Conservation (phyloP, 2,888 invertebrate genomes). For the Hipparchia sbordonii region DNA sequence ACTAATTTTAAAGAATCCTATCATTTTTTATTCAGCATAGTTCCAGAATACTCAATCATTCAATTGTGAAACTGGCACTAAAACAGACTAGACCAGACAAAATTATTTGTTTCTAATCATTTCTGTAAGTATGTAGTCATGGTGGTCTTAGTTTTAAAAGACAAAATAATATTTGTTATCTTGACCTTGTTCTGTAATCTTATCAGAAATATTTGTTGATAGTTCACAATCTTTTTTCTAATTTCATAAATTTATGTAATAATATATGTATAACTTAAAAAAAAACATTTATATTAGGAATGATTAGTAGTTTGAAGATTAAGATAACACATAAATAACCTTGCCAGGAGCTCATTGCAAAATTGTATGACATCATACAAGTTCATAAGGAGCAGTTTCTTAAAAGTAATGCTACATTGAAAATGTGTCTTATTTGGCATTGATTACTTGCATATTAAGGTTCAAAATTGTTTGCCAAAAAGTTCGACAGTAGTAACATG, state of each 20-base stretch:
- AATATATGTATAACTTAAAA: neutral
- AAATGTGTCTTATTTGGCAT: slow-evolving; percentile 10
- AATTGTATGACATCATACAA: slow-evolving; percentile 22
- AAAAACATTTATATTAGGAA: neutral
- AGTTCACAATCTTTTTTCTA: neutral
- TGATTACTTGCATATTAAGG: slow-evolving; percentile 43
- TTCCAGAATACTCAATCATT: too few species aligned
- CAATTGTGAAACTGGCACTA: too few species aligned
- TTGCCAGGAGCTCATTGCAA: slow-evolving; percentile 10
- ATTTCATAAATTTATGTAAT: too few species aligned
- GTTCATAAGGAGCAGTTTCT: slow-evolving; percentile 7
- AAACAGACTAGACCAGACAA: too few species aligned
- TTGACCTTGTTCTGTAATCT: neutral
- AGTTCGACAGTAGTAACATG: slow-evolving; percentile 38
- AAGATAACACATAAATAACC: slow-evolving; percentile 25
- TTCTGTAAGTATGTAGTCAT: too few species aligned
- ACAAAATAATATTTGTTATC: too few species aligned
- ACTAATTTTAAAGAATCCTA: too few species aligned
- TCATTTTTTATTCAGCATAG: too few species aligned
- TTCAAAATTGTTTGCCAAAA: slow-evolving; percentile 45
- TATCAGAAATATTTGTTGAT: neutral
- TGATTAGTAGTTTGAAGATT: slow-evolving; percentile 16
- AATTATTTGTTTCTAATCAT: too few species aligned
- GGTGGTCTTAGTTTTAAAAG: too few species aligned
- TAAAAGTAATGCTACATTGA: neutral